Conservation (phyloP, 2,797 vertebrate species). For the Sphenopsis melanotis region DNA sequence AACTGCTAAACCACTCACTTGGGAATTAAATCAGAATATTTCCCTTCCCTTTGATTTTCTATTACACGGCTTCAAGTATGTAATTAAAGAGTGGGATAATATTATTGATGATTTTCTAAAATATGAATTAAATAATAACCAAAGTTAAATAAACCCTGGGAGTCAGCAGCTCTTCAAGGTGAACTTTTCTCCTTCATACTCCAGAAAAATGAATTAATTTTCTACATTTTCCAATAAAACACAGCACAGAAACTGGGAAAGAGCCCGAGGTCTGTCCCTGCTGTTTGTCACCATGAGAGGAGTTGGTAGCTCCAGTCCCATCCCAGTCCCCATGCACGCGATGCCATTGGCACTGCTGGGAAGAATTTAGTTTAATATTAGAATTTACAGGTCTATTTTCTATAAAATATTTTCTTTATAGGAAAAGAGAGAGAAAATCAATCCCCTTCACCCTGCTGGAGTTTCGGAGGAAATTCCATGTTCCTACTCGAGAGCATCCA, state of each 20-base stretch:
- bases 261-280: neutral
- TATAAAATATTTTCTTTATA: neutral
- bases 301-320: accelerated
- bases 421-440: neutral
- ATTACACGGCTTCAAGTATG: neutral
- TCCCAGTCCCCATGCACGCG: accelerated
- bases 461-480: constrained; percentile 40
- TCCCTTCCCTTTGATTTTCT: neutral
- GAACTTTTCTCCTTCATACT: neutral
- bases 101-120: neutral
- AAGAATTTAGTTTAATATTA: accelerated
- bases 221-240: neutral
- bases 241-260: neutral
- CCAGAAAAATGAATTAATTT: neutral
- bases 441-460: neutral
- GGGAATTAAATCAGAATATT: neutral
- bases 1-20: neutral
- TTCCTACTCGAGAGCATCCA: neutral
- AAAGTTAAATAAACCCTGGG: neutral
- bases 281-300: accelerated
- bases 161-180: neutral
- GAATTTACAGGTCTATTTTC: neutral
- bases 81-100: neutral
- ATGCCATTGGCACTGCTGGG: neutral
- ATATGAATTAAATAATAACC: neutral